Percentiles rank a stretch among this genome's conserved stretches.
Conservation (phyloP, 2,113 vertebrate genomes). For the Callaeas wilsoni region DNA sequence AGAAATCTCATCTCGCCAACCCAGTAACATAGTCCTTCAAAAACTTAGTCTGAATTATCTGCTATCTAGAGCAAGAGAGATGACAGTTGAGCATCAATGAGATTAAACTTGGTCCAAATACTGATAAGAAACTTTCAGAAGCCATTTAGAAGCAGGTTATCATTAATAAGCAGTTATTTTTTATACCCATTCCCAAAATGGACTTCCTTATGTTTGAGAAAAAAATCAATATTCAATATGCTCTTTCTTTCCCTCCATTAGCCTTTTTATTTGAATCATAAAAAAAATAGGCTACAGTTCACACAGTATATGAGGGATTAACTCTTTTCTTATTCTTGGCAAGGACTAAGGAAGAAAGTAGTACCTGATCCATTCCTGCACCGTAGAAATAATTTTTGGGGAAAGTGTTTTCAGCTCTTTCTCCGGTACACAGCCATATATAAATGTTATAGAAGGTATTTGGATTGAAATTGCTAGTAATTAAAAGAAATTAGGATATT, state of each 20-base stretch:
- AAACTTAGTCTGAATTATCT: not conserved
- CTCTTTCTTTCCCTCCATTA: not conserved
- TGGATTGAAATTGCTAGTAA: not conserved
- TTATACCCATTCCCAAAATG: not conserved
- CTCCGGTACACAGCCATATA: not conserved
- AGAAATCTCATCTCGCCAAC: not conserved
- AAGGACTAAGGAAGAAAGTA: not conserved
- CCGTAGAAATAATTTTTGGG: not conserved
- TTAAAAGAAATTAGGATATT: not conserved
- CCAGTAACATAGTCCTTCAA: not conserved
- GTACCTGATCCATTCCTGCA: not conserved
- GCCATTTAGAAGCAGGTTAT: not conserved
- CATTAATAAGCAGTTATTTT: not conserved
- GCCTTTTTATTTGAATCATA: not conserved
- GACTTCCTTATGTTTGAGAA: not conserved
- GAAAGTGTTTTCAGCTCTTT: not conserved
- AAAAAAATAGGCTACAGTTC: not conserved
- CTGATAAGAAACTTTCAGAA: not conserved
- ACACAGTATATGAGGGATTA: not conserved
- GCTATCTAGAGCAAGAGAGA: not conserved
- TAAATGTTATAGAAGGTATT: not conserved
- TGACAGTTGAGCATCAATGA: not conserved
- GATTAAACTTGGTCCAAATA: not conserved
- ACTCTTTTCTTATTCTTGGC: not conserved
- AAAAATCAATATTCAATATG: not conserved